Evolutionary conservation across 2,113 vertebrate species (phyloP), one percentile per base, ranked within the genome.

Genomic region (Megalops atlanticus): DNA sequence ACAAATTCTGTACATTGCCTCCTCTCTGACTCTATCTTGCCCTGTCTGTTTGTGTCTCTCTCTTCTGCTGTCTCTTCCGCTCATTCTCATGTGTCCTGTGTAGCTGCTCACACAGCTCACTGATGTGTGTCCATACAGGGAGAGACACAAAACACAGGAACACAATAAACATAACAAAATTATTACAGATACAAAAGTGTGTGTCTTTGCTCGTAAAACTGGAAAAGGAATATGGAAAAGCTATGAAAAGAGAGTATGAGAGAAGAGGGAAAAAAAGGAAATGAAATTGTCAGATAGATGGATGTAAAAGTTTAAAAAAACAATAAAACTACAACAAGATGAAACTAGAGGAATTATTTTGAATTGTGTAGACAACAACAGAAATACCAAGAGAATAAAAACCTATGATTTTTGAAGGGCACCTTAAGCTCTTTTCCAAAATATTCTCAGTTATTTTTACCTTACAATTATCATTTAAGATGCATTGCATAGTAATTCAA

Each of bases 71-170:
- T 64, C 7, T 40, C 71, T 79, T 47, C 4, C 33, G 72, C 76
- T 85, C 27, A 31, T 64, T 81, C 79, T 69, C 87, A 89, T 91
- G 92, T 90, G 87, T 89, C 92, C 90, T 88, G 89, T 90, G 92
- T 92, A 89, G 92, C 88, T 93, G 92, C 93, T 93, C 92, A 93
- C 93, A 93, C 92, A 93, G 93, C 92, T 93, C 93, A 94, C 91
- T 91, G n/a, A n/a, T n/a, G 86, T 87, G 92, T 94, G 93, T 92
- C 93, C 94, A 94, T 94, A 91, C 94, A 94, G 92, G 90, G 88
- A 91, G 93, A 93, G 89, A 91, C 90, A 90, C 89, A 91, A 92
- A 94, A 93, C 93, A 94, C 93, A 93, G 93, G 86, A 91, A 93
- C 93, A 94, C 90, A 89, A 93, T 41, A 93, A 85, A 90, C 80